phyloP scores from a whole-genome alignment of 2,888 invertebrate genomes.

The Venustoraphidia nigricollis region DNA sequence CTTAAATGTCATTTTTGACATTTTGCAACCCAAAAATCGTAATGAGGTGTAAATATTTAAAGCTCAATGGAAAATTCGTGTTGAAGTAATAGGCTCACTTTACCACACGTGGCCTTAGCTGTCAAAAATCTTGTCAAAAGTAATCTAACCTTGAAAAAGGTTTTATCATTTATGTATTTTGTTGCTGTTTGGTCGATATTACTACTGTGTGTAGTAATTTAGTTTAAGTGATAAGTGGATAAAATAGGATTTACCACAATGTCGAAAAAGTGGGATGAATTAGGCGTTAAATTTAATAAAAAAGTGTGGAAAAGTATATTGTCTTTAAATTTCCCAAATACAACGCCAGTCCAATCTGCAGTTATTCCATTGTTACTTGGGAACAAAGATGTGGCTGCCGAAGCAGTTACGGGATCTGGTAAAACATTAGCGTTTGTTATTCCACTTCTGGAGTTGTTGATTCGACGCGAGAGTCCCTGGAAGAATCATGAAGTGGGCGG shows the following conservation, averaged over 20 bases:
- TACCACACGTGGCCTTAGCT: too few relatives aligned
- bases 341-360: conserved; percentile 62
- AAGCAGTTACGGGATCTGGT: conserved; percentile 97
- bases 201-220: too few relatives aligned
- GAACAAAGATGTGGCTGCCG: conserved; percentile 93
- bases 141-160: too few relatives aligned
- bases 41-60: too few relatives aligned
- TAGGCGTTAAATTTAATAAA: conserved; percentile 27
- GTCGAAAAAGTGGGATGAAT: conserved; percentile 31
- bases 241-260: conserved; percentile 11
- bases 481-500: conserved; percentile 68
- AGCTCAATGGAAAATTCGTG: too few relatives aligned
- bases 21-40: too few relatives aligned
- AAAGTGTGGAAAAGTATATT: conserved; percentile 30
- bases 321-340: conserved; percentile 33
- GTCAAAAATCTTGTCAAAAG: too few relatives aligned
- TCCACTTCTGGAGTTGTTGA: conserved; percentile 76
- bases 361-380: conserved; percentile 76
- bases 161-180: too few relatives aligned
- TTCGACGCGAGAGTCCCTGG: conserved; percentile 44
- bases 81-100: too few relatives aligned
- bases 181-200: too few relatives aligned
- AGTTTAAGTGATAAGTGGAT: too few relatives aligned
- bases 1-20: too few relatives aligned
- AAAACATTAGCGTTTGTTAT: conserved; percentile 94